Evolutionary conservation across 1,140 invertebrate genomes (phyloP).

Genomic region (Macrobrachium rosenbergii): DNA sequence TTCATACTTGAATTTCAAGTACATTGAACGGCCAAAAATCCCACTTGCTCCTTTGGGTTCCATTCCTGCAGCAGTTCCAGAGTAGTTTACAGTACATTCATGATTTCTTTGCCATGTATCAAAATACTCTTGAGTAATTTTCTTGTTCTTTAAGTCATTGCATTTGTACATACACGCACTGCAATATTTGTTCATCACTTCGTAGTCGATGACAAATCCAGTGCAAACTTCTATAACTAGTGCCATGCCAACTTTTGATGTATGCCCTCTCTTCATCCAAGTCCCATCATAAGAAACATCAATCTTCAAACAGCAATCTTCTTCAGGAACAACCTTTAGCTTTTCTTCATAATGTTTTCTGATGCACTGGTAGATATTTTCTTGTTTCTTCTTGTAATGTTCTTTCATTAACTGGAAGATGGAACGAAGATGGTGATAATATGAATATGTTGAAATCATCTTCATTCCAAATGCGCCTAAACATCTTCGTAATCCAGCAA

Average conservation of each 20-base stretch:
- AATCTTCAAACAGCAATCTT: constrained; percentile 29
- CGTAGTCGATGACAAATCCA: constrained; percentile 31
- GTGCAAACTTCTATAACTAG: constrained; percentile 23
- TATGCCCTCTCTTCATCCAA: constrained; percentile 3
- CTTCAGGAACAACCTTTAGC: neutral
- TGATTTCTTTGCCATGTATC: constrained; percentile 5
- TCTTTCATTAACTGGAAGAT: constrained; percentile 4
- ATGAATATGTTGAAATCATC: neutral
- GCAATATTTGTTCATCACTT: constrained; percentile 9
- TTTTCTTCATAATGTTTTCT: too few relatives aligned
- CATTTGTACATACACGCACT: neutral
- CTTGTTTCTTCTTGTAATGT: constrained; percentile 27
- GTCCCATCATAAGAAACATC: constrained; percentile 21
- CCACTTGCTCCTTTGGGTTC: neutral
- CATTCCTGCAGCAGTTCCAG: constrained; percentile 19
- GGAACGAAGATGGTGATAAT: constrained; percentile 4
- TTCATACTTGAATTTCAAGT: neutral
- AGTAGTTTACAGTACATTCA: constrained; percentile 9
- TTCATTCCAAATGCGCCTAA: neutral
- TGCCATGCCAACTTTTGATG: constrained; percentile 33
- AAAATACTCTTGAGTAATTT: neutral
- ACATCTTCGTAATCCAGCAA: neutral
- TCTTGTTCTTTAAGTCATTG: neutral
- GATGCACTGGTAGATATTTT: neutral
- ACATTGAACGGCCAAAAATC: neutral